These are phyloP conservation scores for Hydrolagus colliei DNA, from an alignment of 2,797 vertebrate genomes.

Conservation along the genomic window DNA sequence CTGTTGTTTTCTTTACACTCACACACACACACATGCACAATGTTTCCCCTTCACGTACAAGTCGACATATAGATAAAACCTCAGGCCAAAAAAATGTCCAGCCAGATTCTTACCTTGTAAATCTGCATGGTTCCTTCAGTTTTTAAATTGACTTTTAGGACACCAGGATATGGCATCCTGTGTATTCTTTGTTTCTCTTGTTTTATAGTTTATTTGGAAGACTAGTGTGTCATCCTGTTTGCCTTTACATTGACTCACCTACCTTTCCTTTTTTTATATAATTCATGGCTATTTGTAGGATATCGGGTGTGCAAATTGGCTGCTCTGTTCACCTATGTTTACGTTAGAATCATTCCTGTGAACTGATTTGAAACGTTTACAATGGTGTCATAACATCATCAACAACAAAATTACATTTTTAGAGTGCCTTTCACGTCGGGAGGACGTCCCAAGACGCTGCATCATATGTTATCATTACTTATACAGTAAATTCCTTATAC, in stretches of 20 bases:
- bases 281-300: no score
- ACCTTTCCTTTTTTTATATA: not conserved
- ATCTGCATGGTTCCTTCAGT: not conserved
- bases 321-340: no score
- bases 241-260: not conserved
- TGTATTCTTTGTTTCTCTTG: not conserved
- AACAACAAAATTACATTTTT: no score
- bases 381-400: no score
- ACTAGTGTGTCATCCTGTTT: not conserved
- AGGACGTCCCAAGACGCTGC: no score
- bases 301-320: no score
- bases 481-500: no score
- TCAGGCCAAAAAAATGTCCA: not conserved
- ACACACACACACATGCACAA: not conserved
- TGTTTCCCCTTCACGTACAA: slow-evolving; percentile 3
- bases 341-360: no score
- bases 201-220: not conserved
- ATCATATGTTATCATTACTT: no score
- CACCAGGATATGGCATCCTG: not conserved
- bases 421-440: no score
- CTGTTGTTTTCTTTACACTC: not conserved
- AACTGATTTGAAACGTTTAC: no score
- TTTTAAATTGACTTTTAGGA: not conserved
- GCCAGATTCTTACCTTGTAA: not conserved
- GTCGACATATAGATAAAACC: slow-evolving; percentile 5